Evolutionary conservation across 1,140 invertebrate genomes (phyloP), one percentile per base, ranked within the genome.

Genomic region (Phocides pigmalion): DNA sequence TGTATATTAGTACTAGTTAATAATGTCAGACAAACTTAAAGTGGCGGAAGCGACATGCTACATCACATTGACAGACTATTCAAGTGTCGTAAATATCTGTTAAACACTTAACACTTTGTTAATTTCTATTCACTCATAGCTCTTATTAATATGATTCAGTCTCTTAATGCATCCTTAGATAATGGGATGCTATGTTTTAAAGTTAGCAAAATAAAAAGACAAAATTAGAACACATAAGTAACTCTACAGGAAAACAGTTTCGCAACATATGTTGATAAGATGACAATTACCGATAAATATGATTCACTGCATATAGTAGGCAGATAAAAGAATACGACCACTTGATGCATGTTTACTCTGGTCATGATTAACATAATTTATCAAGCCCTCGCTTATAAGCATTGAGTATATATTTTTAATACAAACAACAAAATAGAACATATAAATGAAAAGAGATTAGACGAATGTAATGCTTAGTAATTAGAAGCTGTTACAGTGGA

Each of bases 1-100:
- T 90, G 88, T 75, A 73, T 77, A 79, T 81, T 79, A 73, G 75
- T 79, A 61, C 11, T 61, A 62, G 71, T 81, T 84, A 80, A 76
- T 75, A 50, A 63, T 41, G 35, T 46, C 20, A 44, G 6, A 51
- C 20, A 41, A 53, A 46, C 4, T 47, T 53, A 58, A 59, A 35
- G 19, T 46, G 42, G 41, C 64, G 35, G 47, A 39, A 22, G 39
- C 49, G 39, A 44, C 56, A 62, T 59, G 56, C 56, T 28, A 58
- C 47, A 44, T 47, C 20, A 56, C 65, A 53, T 32, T 46, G 15
- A 51, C 19, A 25, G 8, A 15, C 1, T 25, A 50, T n/a, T 11
- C 12, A 22, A 59, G 44, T 59, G 25, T 22, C 47, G 44, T 58
- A 54, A 49, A 54, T 19, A 16, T 44, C 1, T 25, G 53, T 67